A percentile compares a stretch with the other conserved stretches of the same genome.
phyloP scores from a whole-genome alignment of 1,140 invertebrate genomes.

The Pogonus chalceus region DNA sequence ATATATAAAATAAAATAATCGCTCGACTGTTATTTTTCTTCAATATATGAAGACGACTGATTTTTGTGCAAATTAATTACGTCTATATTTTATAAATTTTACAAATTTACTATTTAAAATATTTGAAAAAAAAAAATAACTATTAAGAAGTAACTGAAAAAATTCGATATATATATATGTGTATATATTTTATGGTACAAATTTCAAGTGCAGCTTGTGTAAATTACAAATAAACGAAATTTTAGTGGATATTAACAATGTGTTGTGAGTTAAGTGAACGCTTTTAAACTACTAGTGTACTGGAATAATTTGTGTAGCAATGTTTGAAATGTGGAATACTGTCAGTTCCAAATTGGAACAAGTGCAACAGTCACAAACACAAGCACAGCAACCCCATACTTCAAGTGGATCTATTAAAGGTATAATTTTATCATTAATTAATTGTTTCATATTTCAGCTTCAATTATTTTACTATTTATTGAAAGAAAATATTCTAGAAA shows the following conservation, averaged over 20 bases:
- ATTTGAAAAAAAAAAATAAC: background rate
- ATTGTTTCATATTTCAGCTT: background rate
- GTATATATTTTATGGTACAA: background rate
- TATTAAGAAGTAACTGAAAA: background rate
- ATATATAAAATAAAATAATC: too few species aligned
- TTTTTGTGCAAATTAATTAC: too few species aligned
- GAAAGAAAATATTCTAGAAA: background rate
- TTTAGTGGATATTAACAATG: background rate
- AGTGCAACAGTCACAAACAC: slow-evolving; percentile 52
- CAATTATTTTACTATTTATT: too few species aligned
- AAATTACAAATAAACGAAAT: too few species aligned
- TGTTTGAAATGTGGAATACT: slow-evolving; percentile 82
- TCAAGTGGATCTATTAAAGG: slow-evolving; percentile 79
- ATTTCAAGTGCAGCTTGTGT: too few species aligned
- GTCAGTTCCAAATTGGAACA: slow-evolving; percentile 69
- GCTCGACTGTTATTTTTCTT: background rate
- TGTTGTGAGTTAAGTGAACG: too few species aligned
- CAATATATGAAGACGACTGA: background rate
- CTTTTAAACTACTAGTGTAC: too few species aligned
- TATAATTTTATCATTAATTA: slow-evolving; percentile 49
- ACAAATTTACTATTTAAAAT: too few species aligned
- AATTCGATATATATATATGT: background rate
- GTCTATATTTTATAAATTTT: too few species aligned
- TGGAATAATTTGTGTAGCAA: too few species aligned
- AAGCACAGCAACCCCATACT: slow-evolving; percentile 60